Evolutionary conservation across 2,113 vertebrate genomes (phyloP).

Genomic region (Hippoglossus stenolepis): DNA sequence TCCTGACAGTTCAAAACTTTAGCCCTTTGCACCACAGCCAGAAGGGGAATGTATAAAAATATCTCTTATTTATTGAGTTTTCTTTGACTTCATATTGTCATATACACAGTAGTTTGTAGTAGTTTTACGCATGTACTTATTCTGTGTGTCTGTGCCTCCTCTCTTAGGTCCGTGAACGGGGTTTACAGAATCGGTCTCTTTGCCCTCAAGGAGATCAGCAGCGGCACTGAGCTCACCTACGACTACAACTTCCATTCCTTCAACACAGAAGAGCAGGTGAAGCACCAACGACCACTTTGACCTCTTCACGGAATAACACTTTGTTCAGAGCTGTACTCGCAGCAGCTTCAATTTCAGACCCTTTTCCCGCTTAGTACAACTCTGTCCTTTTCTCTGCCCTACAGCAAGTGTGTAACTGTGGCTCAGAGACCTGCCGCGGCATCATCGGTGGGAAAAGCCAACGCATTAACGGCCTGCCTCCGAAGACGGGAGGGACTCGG

Average conservation of each 20-base stretch:
- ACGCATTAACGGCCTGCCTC: slow-evolving; percentile 90
- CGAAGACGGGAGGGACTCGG: slow-evolving; percentile 84
- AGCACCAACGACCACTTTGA: not conserved
- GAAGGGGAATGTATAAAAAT: too few species aligned
- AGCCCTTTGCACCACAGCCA: too few species aligned
- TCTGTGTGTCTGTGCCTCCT: not conserved
- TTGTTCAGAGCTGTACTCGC: not conserved
- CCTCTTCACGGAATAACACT: not conserved
- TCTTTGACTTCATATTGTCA: not conserved
- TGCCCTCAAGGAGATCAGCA: slow-evolving; percentile 93
- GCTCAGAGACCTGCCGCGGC: slow-evolving; percentile 95
- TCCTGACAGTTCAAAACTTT: too few species aligned
- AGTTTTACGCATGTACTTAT: not conserved
- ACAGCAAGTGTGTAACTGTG: slow-evolving; percentile 96
- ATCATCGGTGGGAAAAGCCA: slow-evolving; percentile 99
- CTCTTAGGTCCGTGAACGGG: slow-evolving; percentile 94
- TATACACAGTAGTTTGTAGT: not conserved
- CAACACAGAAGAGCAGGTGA: slow-evolving; percentile 97
- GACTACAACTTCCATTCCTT: slow-evolving; percentile 99
- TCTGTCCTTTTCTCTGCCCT: not conserved
- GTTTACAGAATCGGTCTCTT: slow-evolving; percentile 97
- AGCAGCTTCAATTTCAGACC: not conserved
- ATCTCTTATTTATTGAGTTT: not conserved
- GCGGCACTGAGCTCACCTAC: slow-evolving; percentile 94
- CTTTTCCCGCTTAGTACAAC: not conserved